Evolutionary conservation across 2,797 vertebrate genomes (phyloP).

Genomic region (Borostomias antarcticus): DNA sequence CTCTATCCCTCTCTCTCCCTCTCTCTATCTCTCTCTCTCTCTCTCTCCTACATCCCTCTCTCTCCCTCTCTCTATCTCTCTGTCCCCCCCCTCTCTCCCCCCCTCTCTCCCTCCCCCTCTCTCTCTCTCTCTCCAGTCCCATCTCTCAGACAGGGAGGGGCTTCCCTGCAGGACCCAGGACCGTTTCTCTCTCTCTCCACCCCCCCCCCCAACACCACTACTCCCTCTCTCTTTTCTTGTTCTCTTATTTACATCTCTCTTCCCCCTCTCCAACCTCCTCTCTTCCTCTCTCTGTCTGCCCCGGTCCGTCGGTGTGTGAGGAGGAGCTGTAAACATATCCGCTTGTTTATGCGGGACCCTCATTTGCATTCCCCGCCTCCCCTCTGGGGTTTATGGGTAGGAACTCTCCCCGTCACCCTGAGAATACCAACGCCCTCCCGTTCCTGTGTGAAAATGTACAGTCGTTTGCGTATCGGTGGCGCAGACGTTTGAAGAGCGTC

Average conservation of each 20-base stretch:
- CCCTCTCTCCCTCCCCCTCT: conserved; percentile 15
- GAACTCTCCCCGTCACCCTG: conserved; percentile 32
- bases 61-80: too few species aligned
- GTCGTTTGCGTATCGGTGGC: too few species aligned
- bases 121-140: not conserved
- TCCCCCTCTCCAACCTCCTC: conserved; percentile 29
- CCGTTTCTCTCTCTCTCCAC: conserved; percentile 25
- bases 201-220: conserved; percentile 33
- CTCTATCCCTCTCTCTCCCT: too few species aligned
- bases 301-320: conserved; percentile 43
- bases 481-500: too few species aligned
- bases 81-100: too few species aligned
- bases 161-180: too few species aligned
- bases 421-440: conserved; percentile 43
- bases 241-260: not conserved
- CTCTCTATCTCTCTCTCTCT: too few species aligned
- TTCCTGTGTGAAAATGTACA: too few species aligned
- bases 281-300: conserved; percentile 37
- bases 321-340: conserved; percentile 44
- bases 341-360: conserved; percentile 52
- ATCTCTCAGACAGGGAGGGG: not conserved
- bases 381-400: conserved; percentile 54
- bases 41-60: too few species aligned
- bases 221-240: not conserved
- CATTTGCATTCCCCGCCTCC: conserved; percentile 61